Base-by-base conservation (phyloP, 2,797 vertebrate genomes). In the Poeciliopsis turneri region DNA sequence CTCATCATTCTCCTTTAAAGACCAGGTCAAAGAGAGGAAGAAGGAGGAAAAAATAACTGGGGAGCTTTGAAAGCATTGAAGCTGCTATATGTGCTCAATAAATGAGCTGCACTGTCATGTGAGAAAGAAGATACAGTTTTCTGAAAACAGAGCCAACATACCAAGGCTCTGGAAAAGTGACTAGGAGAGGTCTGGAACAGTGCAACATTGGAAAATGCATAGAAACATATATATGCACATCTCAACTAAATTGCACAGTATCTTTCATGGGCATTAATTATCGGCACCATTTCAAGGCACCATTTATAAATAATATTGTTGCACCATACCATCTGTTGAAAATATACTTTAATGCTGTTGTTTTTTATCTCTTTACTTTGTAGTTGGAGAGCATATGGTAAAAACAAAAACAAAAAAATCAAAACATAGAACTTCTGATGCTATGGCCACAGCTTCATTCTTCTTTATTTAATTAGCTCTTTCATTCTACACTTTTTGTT, bases 1-100 rank as follows among this genome's bases (percentile, higher is more conserved):
- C 90, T 87, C 91, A 90, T 90, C 83, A 87, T 91, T 92, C 90
- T 86, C 85, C 86, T 92, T 90, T 91, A 89, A 92, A 79, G 88
- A 86, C 83, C 89, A 88, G 85, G 85, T 87, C 83, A 51, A 78
- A 70, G 77, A 78, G 76, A 88, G 64, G 74, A 71, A 78, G 46
- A 79, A 78, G 39, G 57, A 69, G 23, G 73, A 59, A 77, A 78
- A 43, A 28, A 77, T 64, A 80, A 80, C 30, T 23, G 47, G 70
- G 78, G 78, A 84, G 76, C 74, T 53, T 30, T 79, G 57, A 41
- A 74, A 75, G 77, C 70, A 57, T 16, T 53, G 61, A 81, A 70
- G 53, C 83, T 76, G 77, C 53, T 83, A 73, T 74, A 57, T 45
- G 16, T 49, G 76, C 82, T 81, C 43, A 76, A 36, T 68, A 74